Evolutionary conservation across 92 coral and sea anemone species (phyloP).

Genomic region (Heteractis magnifica): DNA sequence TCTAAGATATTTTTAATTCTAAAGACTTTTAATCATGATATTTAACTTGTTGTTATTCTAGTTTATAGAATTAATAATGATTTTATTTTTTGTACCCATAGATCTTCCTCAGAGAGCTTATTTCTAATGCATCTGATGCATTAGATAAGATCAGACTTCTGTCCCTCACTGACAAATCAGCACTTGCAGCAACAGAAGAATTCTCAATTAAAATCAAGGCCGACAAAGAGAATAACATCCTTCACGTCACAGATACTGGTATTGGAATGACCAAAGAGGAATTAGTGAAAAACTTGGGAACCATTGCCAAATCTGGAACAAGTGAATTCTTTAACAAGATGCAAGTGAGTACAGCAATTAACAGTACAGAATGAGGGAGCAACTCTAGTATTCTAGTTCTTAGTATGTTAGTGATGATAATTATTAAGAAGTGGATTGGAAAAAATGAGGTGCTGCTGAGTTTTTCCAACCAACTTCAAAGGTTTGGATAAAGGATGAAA

Average conservation of each 20-base stretch:
- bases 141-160: conserved; percentile 95
- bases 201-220: conserved; percentile 97
- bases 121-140: conserved; percentile 97
- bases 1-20: background rate
- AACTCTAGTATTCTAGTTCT: too few species aligned
- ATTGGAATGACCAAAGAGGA: conserved; percentile 99
- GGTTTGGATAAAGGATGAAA: too few species aligned
- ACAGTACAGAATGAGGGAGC: too few species aligned
- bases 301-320: conserved; percentile 98
- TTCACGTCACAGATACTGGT: conserved; percentile 98
- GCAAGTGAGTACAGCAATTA: conserved; percentile 47
- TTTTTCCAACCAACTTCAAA: too few species aligned
- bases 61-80: background rate
- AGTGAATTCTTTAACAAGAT: conserved; percentile 93
- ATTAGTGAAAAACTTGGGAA: conserved; percentile 88
- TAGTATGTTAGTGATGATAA: too few species aligned
- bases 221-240: conserved; percentile 94
- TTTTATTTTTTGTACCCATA: conserved; percentile 15
- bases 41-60: too few species aligned
- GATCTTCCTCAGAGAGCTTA: conserved; percentile 98
- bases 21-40: too few species aligned
- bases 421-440: too few species aligned
- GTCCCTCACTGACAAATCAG: conserved; percentile 87
- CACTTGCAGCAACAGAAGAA: conserved; percentile 82
- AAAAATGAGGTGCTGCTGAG: too few species aligned